These are phyloP conservation scores for Drosophila orena DNA, from an alignment of 1,140 invertebrate genomes.

Conservation along the genomic window DNA sequence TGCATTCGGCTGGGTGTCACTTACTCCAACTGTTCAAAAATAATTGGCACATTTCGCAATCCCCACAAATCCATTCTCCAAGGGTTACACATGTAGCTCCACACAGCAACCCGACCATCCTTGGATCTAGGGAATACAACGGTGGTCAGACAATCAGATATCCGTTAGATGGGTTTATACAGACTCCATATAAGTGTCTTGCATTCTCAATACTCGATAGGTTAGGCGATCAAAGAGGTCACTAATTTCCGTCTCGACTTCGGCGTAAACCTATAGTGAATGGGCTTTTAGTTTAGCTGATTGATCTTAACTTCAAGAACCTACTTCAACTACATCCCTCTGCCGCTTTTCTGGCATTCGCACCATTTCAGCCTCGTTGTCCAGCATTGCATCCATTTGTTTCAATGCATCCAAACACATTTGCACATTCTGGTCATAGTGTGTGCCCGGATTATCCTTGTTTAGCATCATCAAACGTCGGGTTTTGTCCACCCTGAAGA, in stretches of 20 bases:
- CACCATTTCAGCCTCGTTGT: conserved; percentile 51
- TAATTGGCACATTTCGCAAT: conserved; percentile 63
- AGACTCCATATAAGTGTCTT: conserved; percentile 70
- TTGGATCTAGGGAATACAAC: conserved; percentile 17
- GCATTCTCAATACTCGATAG: conserved; percentile 67
- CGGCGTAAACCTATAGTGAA: conserved; percentile 26
- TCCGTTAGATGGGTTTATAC: not conserved
- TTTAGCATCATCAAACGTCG: conserved; percentile 6
- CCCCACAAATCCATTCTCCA: conserved; percentile 73
- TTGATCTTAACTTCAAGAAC: not conserved
- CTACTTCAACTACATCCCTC: conserved; percentile 50
- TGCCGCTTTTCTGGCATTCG: conserved; percentile 7
- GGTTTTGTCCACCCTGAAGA: conserved; percentile 44
- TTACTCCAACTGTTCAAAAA: conserved; percentile 63
- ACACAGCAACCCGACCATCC: conserved; percentile 49
- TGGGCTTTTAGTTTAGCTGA: not conserved
- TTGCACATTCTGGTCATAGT: conserved; percentile 41
- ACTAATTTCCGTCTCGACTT: conserved; percentile 48
- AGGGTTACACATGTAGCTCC: conserved; percentile 32
- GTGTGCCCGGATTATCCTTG: conserved; percentile 30
- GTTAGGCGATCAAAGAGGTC: conserved; percentile 59
- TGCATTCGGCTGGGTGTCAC: conserved; percentile 1
- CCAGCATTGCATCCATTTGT: conserved; percentile 59
- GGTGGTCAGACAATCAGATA: not conserved
- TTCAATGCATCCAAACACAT: conserved; percentile 39